Percentiles rank a stretch among this genome's conserved stretches.
phyloP scores from a whole-genome alignment of 2,113 vertebrate genomes.

The Phoxinus phoxinus region DNA sequence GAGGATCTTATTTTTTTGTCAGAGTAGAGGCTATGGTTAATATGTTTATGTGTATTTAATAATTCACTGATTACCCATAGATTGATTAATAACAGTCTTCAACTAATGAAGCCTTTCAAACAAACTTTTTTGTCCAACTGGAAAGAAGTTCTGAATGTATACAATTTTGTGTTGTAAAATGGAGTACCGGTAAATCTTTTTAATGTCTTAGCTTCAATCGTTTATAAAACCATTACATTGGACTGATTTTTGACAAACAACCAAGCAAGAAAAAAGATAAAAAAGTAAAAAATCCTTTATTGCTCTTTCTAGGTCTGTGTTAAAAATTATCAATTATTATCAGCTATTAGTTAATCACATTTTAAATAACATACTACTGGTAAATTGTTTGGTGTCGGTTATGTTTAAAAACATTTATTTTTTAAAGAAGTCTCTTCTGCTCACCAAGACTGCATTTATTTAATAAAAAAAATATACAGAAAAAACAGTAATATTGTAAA shows the following conservation, averaged over 20 bases:
- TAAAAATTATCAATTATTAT: too few species aligned
- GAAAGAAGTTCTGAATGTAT: conserved; percentile 29
- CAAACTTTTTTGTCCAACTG: neutral
- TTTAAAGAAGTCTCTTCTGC: neutral
- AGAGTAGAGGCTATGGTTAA: neutral
- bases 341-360: neutral
- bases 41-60: neutral
- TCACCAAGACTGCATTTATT: neutral
- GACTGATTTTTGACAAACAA: neutral
- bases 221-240: conserved; percentile 36
- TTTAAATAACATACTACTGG: neutral
- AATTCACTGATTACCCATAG: neutral
- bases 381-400: neutral
- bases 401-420: neutral
- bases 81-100: neutral
- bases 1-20: neutral
- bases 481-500: neutral
- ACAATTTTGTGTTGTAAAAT: neutral
- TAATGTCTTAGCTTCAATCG: neutral
- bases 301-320: neutral
- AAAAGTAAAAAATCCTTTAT: neutral
- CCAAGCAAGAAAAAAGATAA: neutral
- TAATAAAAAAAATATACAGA: neutral
- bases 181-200: neutral
- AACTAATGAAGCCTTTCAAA: neutral